Percentiles rank a stretch among this genome's conserved stretches.
phyloP scores from a whole-genome alignment of 2,113 vertebrate genomes.

The Athene noctua region DNA sequence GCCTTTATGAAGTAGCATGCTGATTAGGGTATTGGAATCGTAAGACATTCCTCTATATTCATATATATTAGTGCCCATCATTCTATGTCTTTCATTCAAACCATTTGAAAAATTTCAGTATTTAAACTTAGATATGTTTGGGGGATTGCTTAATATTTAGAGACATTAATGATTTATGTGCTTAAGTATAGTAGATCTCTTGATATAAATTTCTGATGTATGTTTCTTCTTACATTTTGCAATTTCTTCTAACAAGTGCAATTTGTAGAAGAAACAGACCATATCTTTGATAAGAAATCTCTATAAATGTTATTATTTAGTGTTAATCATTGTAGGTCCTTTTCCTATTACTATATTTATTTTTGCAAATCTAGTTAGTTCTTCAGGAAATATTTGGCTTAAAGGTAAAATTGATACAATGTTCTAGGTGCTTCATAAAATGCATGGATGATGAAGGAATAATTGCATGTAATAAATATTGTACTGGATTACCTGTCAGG shows the following conservation, averaged over 20 bases:
- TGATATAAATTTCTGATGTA: not conserved
- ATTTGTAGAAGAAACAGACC: not conserved
- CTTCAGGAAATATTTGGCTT: not conserved
- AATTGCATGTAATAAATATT: not conserved
- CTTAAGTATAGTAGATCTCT: not conserved
- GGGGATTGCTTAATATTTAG: not conserved
- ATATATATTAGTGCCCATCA: not conserved
- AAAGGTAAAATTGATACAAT: not conserved
- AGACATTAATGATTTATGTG: not conserved
- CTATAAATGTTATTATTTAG: not conserved
- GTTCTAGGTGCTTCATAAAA: not conserved
- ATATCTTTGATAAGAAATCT: not conserved
- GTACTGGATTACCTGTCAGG: not conserved
- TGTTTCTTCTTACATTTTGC: not conserved
- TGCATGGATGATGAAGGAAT: not conserved
- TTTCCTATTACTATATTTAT: not conserved
- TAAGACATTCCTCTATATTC: not conserved
- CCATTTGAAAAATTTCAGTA: not conserved
- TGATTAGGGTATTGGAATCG: not conserved
- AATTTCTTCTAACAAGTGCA: not conserved
- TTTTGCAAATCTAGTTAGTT: not conserved
- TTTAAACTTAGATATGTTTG: not conserved
- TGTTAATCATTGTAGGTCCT: not conserved
- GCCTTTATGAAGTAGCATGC: not conserved
- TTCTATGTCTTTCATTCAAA: not conserved